Evolutionary conservation across 2,888 invertebrate species (phyloP), one percentile per base, ranked within the genome.

Genomic region (Tuberolachnus salignus): DNA sequence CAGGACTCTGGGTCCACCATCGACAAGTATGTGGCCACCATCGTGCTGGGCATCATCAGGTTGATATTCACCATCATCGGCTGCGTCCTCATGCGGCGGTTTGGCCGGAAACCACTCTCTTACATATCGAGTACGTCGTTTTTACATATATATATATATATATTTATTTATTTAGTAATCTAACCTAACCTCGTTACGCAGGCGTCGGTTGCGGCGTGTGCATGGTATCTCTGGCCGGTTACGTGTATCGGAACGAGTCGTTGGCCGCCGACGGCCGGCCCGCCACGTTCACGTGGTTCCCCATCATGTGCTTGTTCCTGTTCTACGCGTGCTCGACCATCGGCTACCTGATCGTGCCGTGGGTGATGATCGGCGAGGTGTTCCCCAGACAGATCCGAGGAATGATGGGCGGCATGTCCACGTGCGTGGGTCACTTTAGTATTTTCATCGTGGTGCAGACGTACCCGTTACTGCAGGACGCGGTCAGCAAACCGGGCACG

Each of bases 311-410:
- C 82, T 89, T 91, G 81, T 89, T 88, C 83, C 82, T 88, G 11
- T 91, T 91, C 84, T 89, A 88, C 9, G 86, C 90, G 51, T 87
- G 88, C 13, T 91, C 91, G 81, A 91, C 91, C 0, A 84, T 91
- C 13, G 91, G 91, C 13, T 91, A 90, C 83, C 85, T 91, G 69
- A 90, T 91, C 57, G 89, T 91, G 21, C 91, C 91, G 0, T 91
- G 91, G 91, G 88, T 91, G 13, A 91, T 91, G 91, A 91, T 91
- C 80, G 91, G 91, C n/a, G 91, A 91, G 84, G 89, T 91, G 42
- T 91, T 91, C 85, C 91, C 91, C 0, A 88, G 88, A n/a, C 85
- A 90, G 87, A 89, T 91, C 1, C 89, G 91, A 3, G 91, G 91
- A 0, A 86, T 91, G 10, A 86, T 90, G 4, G 91, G 91, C 0